Conservation (phyloP, 2,113 vertebrate species). For the Notiomystis cincta region DNA sequence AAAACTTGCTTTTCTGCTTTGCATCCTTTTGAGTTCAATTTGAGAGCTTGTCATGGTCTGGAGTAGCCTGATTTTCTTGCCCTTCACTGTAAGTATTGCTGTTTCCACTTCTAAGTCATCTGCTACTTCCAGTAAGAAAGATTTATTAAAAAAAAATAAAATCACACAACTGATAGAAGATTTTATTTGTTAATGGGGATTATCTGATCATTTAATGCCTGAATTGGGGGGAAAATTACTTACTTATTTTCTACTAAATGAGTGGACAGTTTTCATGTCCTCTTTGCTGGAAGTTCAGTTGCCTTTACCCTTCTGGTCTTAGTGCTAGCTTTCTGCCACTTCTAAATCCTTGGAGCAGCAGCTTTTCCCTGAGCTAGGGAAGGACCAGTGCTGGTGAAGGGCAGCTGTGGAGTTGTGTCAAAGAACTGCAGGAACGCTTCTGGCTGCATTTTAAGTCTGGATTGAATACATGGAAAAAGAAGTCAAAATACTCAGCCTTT, state of each 20-base stretch:
- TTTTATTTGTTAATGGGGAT: neutral
- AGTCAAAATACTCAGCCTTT: neutral
- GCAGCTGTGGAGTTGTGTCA: neutral
- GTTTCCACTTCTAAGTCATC: neutral
- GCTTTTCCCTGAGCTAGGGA: neutral
- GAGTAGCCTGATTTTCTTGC: neutral
- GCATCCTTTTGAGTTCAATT: neutral
- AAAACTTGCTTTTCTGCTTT: neutral
- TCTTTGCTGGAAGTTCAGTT: neutral
- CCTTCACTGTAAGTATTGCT: neutral
- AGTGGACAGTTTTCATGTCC: neutral
- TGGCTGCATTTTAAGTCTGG: neutral
- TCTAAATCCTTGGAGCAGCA: neutral
- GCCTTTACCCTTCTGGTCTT: neutral
- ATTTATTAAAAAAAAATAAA: neutral
- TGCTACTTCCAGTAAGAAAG: neutral
- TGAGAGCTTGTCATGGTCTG: neutral
- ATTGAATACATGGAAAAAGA: neutral
- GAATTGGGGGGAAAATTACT: neutral
- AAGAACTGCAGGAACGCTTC: neutral
- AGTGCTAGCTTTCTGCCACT: neutral
- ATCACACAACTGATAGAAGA: neutral
- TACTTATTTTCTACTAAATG: neutral
- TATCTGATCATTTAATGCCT: neutral
- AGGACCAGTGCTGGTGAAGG: neutral